These are phyloP conservation scores for Chascanopsetta lugubris DNA, from an alignment of 2,113 vertebrate species.

Conservation along the genomic window DNA sequence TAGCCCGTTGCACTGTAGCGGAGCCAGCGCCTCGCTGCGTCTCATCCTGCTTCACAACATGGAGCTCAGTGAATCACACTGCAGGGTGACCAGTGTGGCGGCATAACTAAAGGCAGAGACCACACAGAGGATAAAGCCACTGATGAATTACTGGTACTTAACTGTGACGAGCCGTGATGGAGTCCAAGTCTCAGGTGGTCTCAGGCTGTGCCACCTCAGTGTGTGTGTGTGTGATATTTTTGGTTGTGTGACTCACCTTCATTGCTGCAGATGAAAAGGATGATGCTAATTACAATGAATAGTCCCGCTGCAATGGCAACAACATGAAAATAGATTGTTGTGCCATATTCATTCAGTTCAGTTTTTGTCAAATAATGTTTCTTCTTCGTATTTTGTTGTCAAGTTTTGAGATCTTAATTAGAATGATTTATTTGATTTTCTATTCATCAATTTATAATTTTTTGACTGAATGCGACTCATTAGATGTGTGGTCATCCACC, in stretches of 20 bases:
- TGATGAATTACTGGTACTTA: conserved; percentile 50
- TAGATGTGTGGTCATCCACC: too few relatives aligned
- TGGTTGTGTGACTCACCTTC: conserved; percentile 57
- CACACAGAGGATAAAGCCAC: conserved; percentile 56
- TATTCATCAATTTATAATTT: too few relatives aligned
- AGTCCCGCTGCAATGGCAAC: conserved; percentile 16
- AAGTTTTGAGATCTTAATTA: too few relatives aligned
- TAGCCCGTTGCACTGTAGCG: not conserved
- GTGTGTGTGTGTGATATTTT: conserved; percentile 57
- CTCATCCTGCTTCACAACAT: conserved; percentile 11
- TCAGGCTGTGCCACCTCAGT: conserved; percentile 36
- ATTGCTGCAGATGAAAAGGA: conserved; percentile 29
- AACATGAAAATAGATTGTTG: not conserved
- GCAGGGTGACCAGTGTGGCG: conserved; percentile 16
- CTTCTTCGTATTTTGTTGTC: too few relatives aligned
- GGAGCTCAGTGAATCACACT: conserved; percentile 30
- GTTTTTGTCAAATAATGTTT: too few relatives aligned
- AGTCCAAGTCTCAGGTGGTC: conserved; percentile 38
- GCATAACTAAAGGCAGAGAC: conserved; percentile 43
- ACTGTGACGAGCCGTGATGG: conserved; percentile 34
- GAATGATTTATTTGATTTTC: too few relatives aligned
- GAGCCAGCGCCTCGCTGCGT: not conserved
- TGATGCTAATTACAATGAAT: conserved; percentile 51
- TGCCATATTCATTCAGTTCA: too few relatives aligned
- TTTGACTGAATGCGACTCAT: too few relatives aligned